These are phyloP conservation scores for Silurus asotus DNA, from an alignment of 2,113 vertebrate species.

Conservation along the genomic window DNA sequence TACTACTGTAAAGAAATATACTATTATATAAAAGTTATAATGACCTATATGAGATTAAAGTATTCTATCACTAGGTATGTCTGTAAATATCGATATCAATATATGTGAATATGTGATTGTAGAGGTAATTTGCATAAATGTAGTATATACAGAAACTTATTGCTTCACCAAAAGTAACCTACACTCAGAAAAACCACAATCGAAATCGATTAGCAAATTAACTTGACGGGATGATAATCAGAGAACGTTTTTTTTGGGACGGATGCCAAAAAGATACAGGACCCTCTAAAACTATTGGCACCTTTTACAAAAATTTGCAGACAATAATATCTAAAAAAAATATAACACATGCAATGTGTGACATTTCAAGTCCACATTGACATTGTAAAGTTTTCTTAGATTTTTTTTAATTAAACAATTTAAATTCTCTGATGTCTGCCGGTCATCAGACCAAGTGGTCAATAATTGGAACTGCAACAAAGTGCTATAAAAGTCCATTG, in stretches of 20 bases:
- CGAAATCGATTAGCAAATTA: not conserved
- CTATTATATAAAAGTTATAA: conserved; percentile 59
- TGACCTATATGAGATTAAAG: conserved; percentile 60
- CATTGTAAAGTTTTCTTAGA: not conserved
- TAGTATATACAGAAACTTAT: conserved; percentile 58
- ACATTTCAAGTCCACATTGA: not conserved
- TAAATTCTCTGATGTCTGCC: no score
- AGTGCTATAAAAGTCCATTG: not conserved
- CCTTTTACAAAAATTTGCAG: not conserved
- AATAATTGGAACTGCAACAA: no score
- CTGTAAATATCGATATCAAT: conserved; percentile 75
- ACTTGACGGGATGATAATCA: not conserved
- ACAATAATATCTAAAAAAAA: not conserved
- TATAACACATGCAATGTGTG: not conserved
- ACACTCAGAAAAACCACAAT: not conserved
- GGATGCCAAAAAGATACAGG: not conserved
- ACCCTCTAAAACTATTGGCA: not conserved
- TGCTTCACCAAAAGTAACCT: not conserved
- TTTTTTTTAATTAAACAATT: not conserved
- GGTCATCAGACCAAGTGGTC: not conserved
- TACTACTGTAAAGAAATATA: conserved; percentile 67
- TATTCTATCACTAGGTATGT: conserved; percentile 74
- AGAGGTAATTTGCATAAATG: conserved; percentile 75
- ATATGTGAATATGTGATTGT: conserved; percentile 78
- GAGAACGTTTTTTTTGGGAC: conserved; percentile 15